Conservation (phyloP, 2,888 invertebrate genomes). For the Athetis lepigone region DNA sequence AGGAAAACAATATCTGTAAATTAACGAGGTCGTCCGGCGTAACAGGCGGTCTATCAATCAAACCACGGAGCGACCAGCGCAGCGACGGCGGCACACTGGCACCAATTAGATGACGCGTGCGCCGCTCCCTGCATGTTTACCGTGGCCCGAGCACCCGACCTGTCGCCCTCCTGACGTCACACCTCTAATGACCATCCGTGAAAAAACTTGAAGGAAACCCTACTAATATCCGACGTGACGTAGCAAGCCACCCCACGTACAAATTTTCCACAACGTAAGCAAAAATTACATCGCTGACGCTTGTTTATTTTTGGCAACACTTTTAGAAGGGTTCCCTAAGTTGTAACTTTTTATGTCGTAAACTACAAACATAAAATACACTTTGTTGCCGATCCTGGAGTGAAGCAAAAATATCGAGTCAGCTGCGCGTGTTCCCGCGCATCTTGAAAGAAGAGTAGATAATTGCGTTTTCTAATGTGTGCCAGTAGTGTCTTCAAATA, state of each 20-base stretch:
- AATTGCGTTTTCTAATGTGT: conserved; percentile 28
- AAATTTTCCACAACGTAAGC: conserved; percentile 42
- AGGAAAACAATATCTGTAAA: conserved; percentile 75
- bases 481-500: neutral
- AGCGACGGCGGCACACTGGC: conserved; percentile 59
- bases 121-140: conserved; percentile 81
- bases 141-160: conserved; percentile 56
- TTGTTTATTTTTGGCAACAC: conserved; percentile 19
- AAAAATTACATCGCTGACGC: conserved; percentile 35
- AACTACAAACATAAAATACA: conserved; percentile 35
- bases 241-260: conserved; percentile 24
- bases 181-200: conserved; percentile 70
- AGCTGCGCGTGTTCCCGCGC: conserved; percentile 48
- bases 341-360: conserved; percentile 33
- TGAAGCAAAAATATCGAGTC: conserved; percentile 34
- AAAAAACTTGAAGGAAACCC: conserved; percentile 70
- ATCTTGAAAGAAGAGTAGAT: conserved; percentile 18
- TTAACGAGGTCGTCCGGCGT: conserved; percentile 83
- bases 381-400: conserved; percentile 16
- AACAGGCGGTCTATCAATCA: conserved; percentile 88
- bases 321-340: conserved; percentile 26
- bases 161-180: conserved; percentile 79
- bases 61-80: conserved; percentile 63
- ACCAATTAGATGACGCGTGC: conserved; percentile 80
- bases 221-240: conserved; percentile 48